Evolutionary conservation across 2,113 vertebrate genomes (phyloP).

Genomic region (Pycnonotus jocosus): DNA sequence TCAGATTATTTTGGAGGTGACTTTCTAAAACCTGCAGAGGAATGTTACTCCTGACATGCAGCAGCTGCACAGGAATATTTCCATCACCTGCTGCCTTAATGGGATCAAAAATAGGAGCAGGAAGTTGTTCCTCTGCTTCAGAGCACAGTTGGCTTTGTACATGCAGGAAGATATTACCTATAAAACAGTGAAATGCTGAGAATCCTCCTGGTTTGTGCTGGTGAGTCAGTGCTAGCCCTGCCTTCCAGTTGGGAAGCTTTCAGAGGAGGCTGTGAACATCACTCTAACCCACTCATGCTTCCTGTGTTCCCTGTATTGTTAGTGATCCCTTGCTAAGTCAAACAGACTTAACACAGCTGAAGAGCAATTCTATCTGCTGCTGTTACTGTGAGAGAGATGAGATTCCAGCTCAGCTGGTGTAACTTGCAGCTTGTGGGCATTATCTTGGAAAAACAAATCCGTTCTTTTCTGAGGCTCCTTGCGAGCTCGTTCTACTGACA

Average conservation of each 20-base stretch:
- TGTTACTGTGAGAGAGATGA: conserved; percentile 5
- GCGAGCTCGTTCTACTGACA: not conserved
- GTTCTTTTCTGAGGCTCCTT: conserved; percentile 26
- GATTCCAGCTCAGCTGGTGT: conserved; percentile 15
- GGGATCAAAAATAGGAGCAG: not conserved
- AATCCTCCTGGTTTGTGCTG: not conserved
- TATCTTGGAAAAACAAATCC: conserved; percentile 30
- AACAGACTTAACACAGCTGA: conserved; percentile 32
- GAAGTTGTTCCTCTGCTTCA: not conserved
- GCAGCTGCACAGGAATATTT: conserved; percentile 12
- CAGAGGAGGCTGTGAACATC: conserved; percentile 3
- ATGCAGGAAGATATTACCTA: not conserved
- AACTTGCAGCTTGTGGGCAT: not conserved
- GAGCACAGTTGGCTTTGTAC: not conserved
- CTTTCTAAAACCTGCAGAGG: not conserved
- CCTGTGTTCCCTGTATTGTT: not conserved
- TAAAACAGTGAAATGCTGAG: not conserved
- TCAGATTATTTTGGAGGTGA: not conserved
- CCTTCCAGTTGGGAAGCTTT: not conserved
- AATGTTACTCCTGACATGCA: not conserved
- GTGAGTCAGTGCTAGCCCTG: not conserved
- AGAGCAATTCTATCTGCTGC: conserved; percentile 33
- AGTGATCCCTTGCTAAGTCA: conserved; percentile 31
- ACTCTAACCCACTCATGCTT: not conserved
- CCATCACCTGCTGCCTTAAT: not conserved